These are phyloP conservation scores for Laticauda colubrina DNA, from an alignment of 2,113 vertebrate species.

Conservation along the genomic window DNA sequence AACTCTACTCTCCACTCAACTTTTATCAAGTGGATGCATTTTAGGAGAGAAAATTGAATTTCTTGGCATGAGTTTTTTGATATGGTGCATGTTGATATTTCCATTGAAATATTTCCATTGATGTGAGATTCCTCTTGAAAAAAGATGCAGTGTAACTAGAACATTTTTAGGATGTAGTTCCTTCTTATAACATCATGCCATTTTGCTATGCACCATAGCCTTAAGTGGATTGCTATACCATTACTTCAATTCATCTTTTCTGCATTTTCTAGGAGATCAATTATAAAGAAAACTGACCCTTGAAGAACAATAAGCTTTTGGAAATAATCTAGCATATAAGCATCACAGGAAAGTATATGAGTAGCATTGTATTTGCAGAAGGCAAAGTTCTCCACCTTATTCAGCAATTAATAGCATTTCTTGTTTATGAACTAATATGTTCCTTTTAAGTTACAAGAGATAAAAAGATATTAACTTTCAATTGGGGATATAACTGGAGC, in stretches of 20 bases:
- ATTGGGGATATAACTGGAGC: slow-evolving; percentile 42
- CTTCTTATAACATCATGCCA: not conserved
- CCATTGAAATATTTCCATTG: not conserved
- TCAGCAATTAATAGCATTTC: slow-evolving; percentile 28
- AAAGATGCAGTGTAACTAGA: not conserved
- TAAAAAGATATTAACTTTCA: slow-evolving; percentile 29
- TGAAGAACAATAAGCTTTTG: not conserved
- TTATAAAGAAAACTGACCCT: not conserved
- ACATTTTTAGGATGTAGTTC: not conserved
- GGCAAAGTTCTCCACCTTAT: not conserved
- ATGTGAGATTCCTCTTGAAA: not conserved
- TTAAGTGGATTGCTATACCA: slow-evolving; percentile 33
- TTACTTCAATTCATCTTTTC: not conserved
- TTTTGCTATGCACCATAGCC: slow-evolving; percentile 26
- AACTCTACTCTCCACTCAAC: not conserved
- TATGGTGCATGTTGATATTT: not conserved
- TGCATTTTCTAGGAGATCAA: not conserved
- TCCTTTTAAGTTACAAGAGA: slow-evolving; percentile 48
- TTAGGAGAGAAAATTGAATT: not conserved
- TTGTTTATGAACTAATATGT: slow-evolving; percentile 48
- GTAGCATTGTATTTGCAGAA: slow-evolving; percentile 1
- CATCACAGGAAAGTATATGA: not conserved
- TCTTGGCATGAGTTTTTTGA: not conserved
- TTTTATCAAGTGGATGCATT: not conserved
- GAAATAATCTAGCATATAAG: not conserved